Evolutionary conservation across 2,888 invertebrate species (phyloP), one percentile per base, ranked within the genome.

Genomic region (Sarcophaga subvicina): DNA sequence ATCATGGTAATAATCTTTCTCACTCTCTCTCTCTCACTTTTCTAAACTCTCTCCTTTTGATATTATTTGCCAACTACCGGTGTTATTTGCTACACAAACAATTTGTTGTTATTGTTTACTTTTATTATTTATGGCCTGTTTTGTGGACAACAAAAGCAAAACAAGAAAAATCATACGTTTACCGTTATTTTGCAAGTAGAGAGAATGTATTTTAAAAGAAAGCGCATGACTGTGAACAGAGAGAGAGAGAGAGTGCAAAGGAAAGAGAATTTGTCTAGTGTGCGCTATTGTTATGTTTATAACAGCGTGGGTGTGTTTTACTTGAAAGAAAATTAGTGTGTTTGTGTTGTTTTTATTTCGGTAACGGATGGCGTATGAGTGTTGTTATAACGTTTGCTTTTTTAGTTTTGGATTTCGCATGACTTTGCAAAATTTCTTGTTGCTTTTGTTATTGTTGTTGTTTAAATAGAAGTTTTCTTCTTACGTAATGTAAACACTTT

Each of bases 51-150:
- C 59, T 17, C n/a, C 14, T n/a, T 59, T 59, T 14, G 14, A 59
- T 14, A 37, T 76, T 75, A 54, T 76, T 70, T 70, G 64, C 37
- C 45, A 77, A 83, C 72, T 72, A 78, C 83, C 83, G 83, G 83
- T 72, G 60, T 67, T 62, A 72, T 78, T 22, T 70, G n/a, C 5
- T 49, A 49, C 22, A 22, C 47, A 37, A 10, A 17, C 8, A 3
- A 20, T 4, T n/a, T 69, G 69, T 49, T 45, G 11, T 6, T 45
- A 22, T 69, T 22, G 3, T 49, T 47, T 22, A 14, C 20, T 49
- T 69, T 69, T 20, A 5, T 69, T 47, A 12, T 22, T 49, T 20
- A 22, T 69, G 12, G 37, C 37, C 20, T 12, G n/a, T 67, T 11
- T 67, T n/a, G 47, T 66, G 60, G 17, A 66, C 72, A 63, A 37